Percentiles rank a stretch among this genome's conserved stretches.
These are phyloP conservation scores for Calameuta pallipes DNA, from an alignment of 2,888 invertebrate species.

Conservation along the genomic window DNA sequence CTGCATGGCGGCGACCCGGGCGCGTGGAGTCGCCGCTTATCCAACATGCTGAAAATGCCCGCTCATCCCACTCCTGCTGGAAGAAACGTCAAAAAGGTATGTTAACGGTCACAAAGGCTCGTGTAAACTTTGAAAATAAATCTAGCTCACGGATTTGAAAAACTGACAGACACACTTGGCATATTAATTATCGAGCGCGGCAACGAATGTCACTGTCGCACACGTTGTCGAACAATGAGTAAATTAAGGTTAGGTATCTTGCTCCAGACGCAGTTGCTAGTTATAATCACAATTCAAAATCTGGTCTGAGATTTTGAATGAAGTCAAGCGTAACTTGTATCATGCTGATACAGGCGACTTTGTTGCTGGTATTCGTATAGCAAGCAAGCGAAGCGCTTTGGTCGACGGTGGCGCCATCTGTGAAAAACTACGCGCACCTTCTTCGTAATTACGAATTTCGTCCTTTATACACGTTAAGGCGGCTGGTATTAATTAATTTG, in stretches of 20 bases:
- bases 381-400: too few relatives aligned
- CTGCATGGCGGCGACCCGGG: conserved; percentile 54
- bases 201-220: background rate
- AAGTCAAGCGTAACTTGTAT: background rate
- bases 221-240: background rate
- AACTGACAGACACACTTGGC: background rate
- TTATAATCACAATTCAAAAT: background rate
- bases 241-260: background rate
- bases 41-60: conserved; percentile 51
- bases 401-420: background rate
- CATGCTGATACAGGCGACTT: too few relatives aligned
- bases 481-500: background rate
- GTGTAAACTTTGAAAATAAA: background rate
- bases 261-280: background rate
- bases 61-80: conserved; percentile 5
- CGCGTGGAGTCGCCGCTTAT: conserved; percentile 56
- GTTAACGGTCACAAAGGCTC: background rate
- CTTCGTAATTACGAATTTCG: background rate
- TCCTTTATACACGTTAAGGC: background rate
- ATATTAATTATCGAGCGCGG: background rate
- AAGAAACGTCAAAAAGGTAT: background rate
- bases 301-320: background rate
- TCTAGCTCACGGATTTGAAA: background rate
- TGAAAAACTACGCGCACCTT: background rate
- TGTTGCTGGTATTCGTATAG: too few relatives aligned